Conservation (phyloP, 2,113 vertebrate species). For the Macquaria australasica region DNA sequence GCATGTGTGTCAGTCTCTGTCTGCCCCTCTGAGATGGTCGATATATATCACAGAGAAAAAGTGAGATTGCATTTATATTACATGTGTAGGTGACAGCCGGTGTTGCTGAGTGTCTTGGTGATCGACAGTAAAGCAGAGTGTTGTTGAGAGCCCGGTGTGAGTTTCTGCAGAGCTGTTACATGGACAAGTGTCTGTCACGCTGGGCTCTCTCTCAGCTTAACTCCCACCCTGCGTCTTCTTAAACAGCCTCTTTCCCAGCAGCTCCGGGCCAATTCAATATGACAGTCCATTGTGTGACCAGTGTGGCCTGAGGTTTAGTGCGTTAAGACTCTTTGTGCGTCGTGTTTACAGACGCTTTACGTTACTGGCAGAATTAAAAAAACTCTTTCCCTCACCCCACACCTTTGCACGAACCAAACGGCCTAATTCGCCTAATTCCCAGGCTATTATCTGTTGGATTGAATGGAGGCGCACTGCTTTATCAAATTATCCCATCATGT, state of each 20-base stretch:
- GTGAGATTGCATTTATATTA: constrained; percentile 80
- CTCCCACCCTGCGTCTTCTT: constrained; percentile 74
- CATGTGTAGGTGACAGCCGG: constrained; percentile 77
- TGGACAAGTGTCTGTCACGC: constrained; percentile 82
- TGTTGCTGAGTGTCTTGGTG: constrained; percentile 73
- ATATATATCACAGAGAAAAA: constrained; percentile 69
- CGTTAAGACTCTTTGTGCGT: constrained; percentile 70
- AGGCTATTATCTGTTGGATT: constrained; percentile 55
- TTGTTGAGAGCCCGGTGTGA: constrained; percentile 72
- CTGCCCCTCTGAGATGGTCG: constrained; percentile 67
- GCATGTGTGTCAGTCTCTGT: constrained; percentile 62
- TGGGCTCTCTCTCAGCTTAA: constrained; percentile 71
- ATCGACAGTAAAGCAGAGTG: constrained; percentile 78
- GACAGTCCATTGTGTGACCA: constrained; percentile 72
- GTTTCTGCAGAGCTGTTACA: constrained; percentile 72
- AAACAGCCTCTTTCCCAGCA: constrained; percentile 72
- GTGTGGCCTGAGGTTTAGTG: constrained; percentile 73
- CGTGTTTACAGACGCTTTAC: constrained; percentile 79
- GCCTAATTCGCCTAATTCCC: constrained; percentile 66
- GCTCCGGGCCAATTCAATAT: constrained; percentile 73
- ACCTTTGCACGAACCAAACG: constrained; percentile 66
- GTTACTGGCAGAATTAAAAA: constrained; percentile 64
- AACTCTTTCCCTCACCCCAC: constrained; percentile 28
- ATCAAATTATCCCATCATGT: constrained; percentile 56
- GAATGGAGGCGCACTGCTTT: constrained; percentile 46